Base-by-base conservation (phyloP, 2,888 invertebrate species). In the Zaprionus obscuricornis region DNA sequence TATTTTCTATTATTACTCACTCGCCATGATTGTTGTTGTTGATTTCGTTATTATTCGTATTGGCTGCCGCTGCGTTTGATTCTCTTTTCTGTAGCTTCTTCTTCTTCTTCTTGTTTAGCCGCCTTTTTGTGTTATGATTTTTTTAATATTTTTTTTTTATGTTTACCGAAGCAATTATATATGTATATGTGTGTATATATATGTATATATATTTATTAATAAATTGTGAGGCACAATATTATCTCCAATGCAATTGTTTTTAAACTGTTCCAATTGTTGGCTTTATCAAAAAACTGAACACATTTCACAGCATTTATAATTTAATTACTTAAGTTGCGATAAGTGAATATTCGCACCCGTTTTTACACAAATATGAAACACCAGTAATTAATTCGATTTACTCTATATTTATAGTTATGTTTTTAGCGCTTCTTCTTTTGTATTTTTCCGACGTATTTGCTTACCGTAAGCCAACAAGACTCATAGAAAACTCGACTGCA, bases 1-100 rank as follows among this genome's bases (percentile, higher is more conserved):
- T 17, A n/a, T 40, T 57, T 42, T 37, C 51, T 60, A 59, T 67
- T 73, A 65, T 74, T 88, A 88, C 88, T 88, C 69, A 88, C 88
- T 87, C 75, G 88, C 86, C 88, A 88, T 87, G 69, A 56, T 69
- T 59, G 64, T 63, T 34, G 27, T 14, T 69, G 65, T 67, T 74
- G 63, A 57, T 62, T 63, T 59, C 56, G 47, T 22, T 63, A 45
- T 37, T 52, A 50, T 43, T 63, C 42, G 26, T 65, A 55, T 36
- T 73, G 37, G 33, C 42, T 64, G 39, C 50, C 64, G 47, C 34
- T 64, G 43, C 46, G 13, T 18, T n/a, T 10, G 43, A 18, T 34
- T 49, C 3, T 64, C 27, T 37, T 60, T 42, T n/a, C 37, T 39
- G 4, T 22, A 22, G 22, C 16, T 51, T 54, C 33, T n/a, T 58